A percentile compares a stretch with the other conserved stretches of the same genome.
These are phyloP conservation scores for Hypothenemus hampei DNA, from an alignment of 1,140 invertebrate genomes.

Conservation along the genomic window DNA sequence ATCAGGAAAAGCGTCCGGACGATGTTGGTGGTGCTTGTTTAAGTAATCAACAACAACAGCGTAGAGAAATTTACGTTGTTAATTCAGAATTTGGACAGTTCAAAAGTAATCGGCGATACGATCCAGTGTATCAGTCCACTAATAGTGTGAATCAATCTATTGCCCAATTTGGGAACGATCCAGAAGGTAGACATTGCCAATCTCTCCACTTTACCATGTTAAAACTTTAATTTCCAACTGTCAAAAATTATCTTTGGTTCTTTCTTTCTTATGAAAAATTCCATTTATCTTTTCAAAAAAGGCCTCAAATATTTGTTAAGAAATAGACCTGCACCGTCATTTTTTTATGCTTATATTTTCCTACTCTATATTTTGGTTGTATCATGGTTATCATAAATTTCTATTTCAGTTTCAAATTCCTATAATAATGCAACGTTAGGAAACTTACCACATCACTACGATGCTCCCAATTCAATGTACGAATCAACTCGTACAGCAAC, in stretches of 20 bases:
- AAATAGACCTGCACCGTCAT: no score
- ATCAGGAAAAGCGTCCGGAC: constrained; percentile 26
- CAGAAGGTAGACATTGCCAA: background rate
- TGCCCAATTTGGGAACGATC: background rate
- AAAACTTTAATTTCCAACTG: background rate
- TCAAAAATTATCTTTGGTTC: no score
- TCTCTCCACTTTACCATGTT: background rate
- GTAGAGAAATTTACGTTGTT: constrained; percentile 28
- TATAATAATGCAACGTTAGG: no score
- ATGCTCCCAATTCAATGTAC: constrained; percentile 8
- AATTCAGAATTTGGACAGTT: constrained; percentile 36
- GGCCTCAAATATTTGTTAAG: no score
- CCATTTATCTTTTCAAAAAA: no score
- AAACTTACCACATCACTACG: constrained; percentile 3
- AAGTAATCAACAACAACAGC: background rate
- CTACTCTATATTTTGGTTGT: no score
- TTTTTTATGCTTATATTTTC: no score
- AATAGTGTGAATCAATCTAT: constrained; percentile 5
- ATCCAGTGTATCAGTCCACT: constrained; percentile 28
- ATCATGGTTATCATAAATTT: no score
- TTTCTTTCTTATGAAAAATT: no score
- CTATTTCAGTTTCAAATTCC: no score
- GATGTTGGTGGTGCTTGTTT: no score
- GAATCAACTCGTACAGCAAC: constrained; percentile 4
- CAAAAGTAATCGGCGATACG: constrained; percentile 34